phyloP scores from a whole-genome alignment of 1,140 invertebrate species.

The Drosophila kepulauana region DNA sequence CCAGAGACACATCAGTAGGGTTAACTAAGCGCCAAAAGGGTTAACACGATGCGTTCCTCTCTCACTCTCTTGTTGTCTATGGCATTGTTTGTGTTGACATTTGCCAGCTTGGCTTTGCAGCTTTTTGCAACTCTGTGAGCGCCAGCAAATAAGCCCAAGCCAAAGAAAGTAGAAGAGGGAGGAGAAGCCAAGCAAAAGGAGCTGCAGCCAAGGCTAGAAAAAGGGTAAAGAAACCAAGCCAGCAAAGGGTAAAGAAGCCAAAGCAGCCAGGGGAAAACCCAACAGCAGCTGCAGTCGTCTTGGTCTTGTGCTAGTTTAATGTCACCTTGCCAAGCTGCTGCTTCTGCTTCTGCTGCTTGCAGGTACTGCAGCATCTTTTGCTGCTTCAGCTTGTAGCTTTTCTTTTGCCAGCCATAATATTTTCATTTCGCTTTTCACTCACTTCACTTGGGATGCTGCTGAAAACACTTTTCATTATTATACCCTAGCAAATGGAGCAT shows the following conservation, averaged over 20 bases:
- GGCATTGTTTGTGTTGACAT: slow-evolving; percentile 78
- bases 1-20: slow-evolving; percentile 62
- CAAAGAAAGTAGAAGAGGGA: neutral
- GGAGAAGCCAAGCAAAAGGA: slow-evolving; percentile 3
- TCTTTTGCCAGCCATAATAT: slow-evolving; percentile 69
- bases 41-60: slow-evolving; percentile 45
- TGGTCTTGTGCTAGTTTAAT: slow-evolving; percentile 54
- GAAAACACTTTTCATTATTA: slow-evolving; percentile 75
- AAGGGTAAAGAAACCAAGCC: neutral
- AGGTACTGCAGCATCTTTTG: no score
- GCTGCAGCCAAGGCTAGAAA: slow-evolving; percentile 12
- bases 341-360: slow-evolving; percentile 20
- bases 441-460: slow-evolving; percentile 32
- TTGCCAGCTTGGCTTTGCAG: slow-evolving; percentile 73
- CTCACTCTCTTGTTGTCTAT: neutral
- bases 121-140: slow-evolving; percentile 5
- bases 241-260: slow-evolving; percentile 5
- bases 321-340: slow-evolving; percentile 54
- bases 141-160: slow-evolving; percentile 19
- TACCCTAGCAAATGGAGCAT: neutral
- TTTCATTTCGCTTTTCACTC: slow-evolving; percentile 61
- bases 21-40: slow-evolving; percentile 75
- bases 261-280: slow-evolving; percentile 4
- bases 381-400: slow-evolving; percentile 40
- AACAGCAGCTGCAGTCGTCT: slow-evolving; percentile 9